Evolutionary conservation across 2,113 vertebrate species (phyloP).

Genomic region (Nesogale talazaci): DNA sequence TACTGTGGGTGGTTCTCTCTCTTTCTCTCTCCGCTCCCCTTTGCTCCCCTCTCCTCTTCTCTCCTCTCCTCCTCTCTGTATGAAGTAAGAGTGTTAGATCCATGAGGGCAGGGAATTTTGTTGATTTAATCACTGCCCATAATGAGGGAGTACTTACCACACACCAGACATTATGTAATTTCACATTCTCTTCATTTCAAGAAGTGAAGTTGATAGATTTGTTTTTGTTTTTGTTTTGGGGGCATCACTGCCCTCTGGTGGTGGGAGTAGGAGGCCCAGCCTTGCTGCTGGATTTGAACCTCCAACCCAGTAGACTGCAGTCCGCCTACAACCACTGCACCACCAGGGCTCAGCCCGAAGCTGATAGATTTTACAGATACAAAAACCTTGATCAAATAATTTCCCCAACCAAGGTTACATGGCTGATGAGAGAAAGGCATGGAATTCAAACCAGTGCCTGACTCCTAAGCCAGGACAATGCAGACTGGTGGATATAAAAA

Average conservation of each 20-base stretch:
- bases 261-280: too few species aligned
- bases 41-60: background rate
- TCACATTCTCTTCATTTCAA: background rate
- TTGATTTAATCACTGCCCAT: background rate
- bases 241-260: too few species aligned
- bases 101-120: background rate
- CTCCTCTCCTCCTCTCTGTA: too few species aligned
- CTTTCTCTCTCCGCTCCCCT: background rate
- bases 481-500: too few species aligned
- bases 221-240: too few species aligned
- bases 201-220: background rate
- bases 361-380: slow-evolving; percentile 1
- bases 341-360: too few species aligned
- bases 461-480: too few species aligned
- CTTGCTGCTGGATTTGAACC: too few species aligned
- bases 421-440: too few species aligned
- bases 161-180: background rate
- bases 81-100: background rate
- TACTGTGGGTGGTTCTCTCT: accelerated
- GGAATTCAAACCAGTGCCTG: too few species aligned
- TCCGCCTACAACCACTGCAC: too few species aligned
- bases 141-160: background rate
- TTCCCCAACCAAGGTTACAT: background rate
- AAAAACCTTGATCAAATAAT: background rate
- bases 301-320: too few species aligned